Evolutionary conservation across 2,113 vertebrate genomes (phyloP), one percentile per base, ranked within the genome.

Genomic region (Toxotes jaculatrix): DNA sequence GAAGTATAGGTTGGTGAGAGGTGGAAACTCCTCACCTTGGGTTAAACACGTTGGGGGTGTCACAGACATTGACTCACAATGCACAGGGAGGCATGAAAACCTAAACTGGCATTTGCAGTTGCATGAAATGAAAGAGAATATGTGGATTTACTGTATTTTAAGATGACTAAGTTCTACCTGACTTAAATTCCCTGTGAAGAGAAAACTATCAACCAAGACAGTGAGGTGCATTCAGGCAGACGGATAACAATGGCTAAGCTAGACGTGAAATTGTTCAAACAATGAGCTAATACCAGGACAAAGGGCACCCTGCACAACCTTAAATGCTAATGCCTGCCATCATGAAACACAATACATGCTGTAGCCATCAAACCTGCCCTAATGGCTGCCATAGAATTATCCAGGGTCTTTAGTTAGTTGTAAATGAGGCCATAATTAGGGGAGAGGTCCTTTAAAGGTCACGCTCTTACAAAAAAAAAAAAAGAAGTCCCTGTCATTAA

Each of bases 11-110:
- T 76, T 91, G 45, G 59, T 34, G 77, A 85, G 72, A 74, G 31
- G 49, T 86, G 87, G 92, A 92, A 93, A 90, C 88, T 90, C 88
- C 90, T 91, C 90, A 84, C 79, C 88, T 91, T n/a, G 56, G 79
- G 77, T 89, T 69, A 86, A 87, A 89, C 31, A 76, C 49, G n/a
- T 61, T 17, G 19, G 56, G 59, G 73, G 34, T 79, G 80, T 86
- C 74, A 71, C 76, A 78, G 71, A 88, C 77, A 77, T 31, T 87
- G 77, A 88, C 67, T 85, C 80, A 86, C 19, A 53, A 57, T 2
- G 42, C 64, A 62, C 53, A 88, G 13, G 16, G 40, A 75, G 63
- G 62, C 71, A 73, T 59, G 77, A 17, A 16, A 68, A 77, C 59
- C 71, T 79, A 57, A 86, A 82, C 32, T 86, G 51, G 80, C 53